Evolutionary conservation across 2,888 invertebrate genomes (phyloP).

Genomic region (Eilema griseolum): DNA sequence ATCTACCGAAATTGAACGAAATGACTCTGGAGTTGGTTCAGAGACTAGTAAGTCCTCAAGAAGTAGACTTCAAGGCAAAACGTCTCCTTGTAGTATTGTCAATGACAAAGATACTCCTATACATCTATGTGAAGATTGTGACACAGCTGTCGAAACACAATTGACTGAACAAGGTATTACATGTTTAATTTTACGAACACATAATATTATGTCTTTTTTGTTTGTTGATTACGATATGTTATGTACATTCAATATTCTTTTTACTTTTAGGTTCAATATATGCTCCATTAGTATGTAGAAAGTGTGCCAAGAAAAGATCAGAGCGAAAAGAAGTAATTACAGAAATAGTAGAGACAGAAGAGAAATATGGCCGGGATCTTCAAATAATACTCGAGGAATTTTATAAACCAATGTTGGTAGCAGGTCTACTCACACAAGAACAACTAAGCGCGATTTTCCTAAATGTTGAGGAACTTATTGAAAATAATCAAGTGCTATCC

Average conservation of each 20-base stretch:
- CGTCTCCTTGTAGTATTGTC: conserved; percentile 78
- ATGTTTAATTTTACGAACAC: not conserved
- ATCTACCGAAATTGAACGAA: conserved; percentile 94
- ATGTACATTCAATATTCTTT: conserved; percentile 12
- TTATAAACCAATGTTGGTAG: conserved; percentile 96
- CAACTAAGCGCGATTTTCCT: conserved; percentile 97
- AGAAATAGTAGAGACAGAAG: conserved; percentile 98
- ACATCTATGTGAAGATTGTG: conserved; percentile 95
- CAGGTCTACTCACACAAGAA: conserved; percentile 95
- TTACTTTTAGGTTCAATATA: conserved; percentile 88
- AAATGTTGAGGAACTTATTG: conserved; percentile 96
- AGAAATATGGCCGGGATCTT: conserved; percentile 97
- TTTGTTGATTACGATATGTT: not conserved
- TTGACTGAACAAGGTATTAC: conserved; percentile 88
- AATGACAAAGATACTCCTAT: conserved; percentile 88
- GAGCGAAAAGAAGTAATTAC: conserved; percentile 97
- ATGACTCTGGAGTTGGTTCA: conserved; percentile 97
- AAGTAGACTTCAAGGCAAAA: conserved; percentile 90
- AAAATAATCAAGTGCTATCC: conserved; percentile 94
- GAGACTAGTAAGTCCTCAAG: conserved; percentile 96
- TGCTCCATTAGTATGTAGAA: conserved; percentile 94
- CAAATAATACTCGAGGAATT: conserved; percentile 97
- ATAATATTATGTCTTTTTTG: not conserved
- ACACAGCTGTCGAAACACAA: conserved; percentile 92
- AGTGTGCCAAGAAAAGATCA: conserved; percentile 94